Base-by-base conservation (phyloP, 2,797 vertebrate species). In the Vultur gryphus region DNA sequence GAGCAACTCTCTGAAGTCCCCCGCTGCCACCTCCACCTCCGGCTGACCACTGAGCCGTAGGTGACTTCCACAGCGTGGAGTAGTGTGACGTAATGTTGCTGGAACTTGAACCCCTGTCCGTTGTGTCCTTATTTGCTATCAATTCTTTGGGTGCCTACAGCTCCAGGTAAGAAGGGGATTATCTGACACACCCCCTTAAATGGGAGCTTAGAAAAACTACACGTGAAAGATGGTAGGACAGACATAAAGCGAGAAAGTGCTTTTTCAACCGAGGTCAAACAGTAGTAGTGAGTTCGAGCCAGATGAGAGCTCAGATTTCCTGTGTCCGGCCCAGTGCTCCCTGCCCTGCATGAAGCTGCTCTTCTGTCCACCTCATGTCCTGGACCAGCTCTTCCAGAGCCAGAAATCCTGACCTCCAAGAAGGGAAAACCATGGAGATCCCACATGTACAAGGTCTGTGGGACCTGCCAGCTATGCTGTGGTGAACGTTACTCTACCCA, bases 81-180 rank as follows among this genome's bases (percentile, higher is more conserved):
- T n/a, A 52, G 18, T 20, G 9, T 0, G 3, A 21, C 2, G 1
- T 3, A 28, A 20, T 25, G 15, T 28, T 19, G 35, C 35, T 75
- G 39, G n/a, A 73, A 41, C 15, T 26, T 29, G 61, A 49, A 39
- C 2, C 6, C 54, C 29, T 58, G 66, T 46, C 28, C 49, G 1
- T 3, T 35, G 14, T 35, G n/a, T 57, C 43, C 17, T 58, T 46
- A 55, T 70, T 80, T 59, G 14, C 18, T 62, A 29, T 33, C 44
- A 70, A 0, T 46, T 67, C 33, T 23, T 71, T 61, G 35, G 3
- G 12, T 21, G 12, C 14, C 3, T 11, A 20, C 5, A 48, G 33
- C 21, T 86, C 48, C n/a, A 21, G 33, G n/a, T 67, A 52, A 51
- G 1, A 24, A 4, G 16, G 31, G 23, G 11, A 6, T 62, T 77